These are phyloP conservation scores for Strix occidentalis DNA, from an alignment of 2,797 vertebrate genomes.

Conservation along the genomic window DNA sequence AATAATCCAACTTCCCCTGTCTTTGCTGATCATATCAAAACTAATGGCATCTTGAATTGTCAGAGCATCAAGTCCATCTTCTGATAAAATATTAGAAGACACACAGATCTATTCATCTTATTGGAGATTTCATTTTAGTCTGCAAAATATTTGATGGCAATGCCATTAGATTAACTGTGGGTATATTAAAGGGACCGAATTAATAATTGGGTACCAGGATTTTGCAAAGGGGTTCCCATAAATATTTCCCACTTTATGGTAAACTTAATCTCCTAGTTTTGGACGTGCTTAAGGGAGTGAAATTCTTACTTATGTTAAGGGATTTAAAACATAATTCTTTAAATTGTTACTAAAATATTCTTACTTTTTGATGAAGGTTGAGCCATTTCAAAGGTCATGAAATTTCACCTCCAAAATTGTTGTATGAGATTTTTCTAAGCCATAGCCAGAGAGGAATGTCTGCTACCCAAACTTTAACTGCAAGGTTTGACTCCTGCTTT, in stretches of 20 bases:
- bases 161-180: background rate
- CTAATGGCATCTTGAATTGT: conserved; percentile 58
- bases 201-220: background rate
- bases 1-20: conserved; percentile 44
- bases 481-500: background rate
- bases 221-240: background rate
- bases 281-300: background rate
- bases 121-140: conserved; percentile 38
- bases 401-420: background rate
- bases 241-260: background rate
- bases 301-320: background rate
- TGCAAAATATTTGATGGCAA: conserved; percentile 30
- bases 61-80: conserved; percentile 53
- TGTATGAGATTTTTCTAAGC: background rate
- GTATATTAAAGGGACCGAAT: background rate
- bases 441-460: background rate
- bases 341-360: background rate
- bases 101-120: conserved; percentile 39
- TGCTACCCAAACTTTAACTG: background rate
- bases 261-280: background rate
- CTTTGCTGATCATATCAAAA: conserved; percentile 62
- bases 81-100: conserved; percentile 58
- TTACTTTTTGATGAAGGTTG: background rate
- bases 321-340: background rate
- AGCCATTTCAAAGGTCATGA: background rate